Evolutionary conservation across 2,113 vertebrate genomes (phyloP).

Genomic region (Nibea coibor): DNA sequence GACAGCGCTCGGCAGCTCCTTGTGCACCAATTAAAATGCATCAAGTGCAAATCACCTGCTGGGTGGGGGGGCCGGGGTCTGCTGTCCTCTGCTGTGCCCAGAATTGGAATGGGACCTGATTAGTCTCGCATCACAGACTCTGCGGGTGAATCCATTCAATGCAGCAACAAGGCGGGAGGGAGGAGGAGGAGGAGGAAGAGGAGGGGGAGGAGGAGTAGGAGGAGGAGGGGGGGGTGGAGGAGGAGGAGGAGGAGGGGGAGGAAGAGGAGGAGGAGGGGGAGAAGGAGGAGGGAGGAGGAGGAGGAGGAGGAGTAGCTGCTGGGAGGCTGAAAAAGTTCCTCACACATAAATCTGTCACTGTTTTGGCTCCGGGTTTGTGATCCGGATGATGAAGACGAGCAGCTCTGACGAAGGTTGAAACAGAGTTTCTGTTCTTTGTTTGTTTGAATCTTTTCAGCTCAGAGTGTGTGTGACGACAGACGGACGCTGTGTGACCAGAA

Average conservation of each 20-base stretch:
- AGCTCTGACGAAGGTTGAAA: background rate
- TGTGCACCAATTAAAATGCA: slow-evolving; percentile 65
- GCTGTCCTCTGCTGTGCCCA: slow-evolving; percentile 61
- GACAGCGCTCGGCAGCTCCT: slow-evolving; percentile 24
- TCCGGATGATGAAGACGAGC: background rate
- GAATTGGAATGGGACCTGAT: slow-evolving; percentile 74
- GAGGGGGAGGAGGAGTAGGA: too few relatives aligned
- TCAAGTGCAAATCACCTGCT: slow-evolving; percentile 67
- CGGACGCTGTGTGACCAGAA: too few relatives aligned
- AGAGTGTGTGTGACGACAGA: too few relatives aligned
- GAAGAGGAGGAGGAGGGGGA: too few relatives aligned
- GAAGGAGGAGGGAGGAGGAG: too few relatives aligned
- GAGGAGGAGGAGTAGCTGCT: background rate
- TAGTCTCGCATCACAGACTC: slow-evolving; percentile 64
- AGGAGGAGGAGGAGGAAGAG: too few relatives aligned
- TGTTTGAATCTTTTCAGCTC: too few relatives aligned
- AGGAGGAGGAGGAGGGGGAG: too few relatives aligned
- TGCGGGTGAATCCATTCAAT: slow-evolving; percentile 53
- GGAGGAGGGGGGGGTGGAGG: too few relatives aligned
- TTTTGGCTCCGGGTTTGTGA: background rate
- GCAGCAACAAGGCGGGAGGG: background rate
- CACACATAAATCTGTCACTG: slow-evolving; percentile 42
- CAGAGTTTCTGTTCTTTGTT: too few relatives aligned
- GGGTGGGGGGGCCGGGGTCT: slow-evolving; percentile 36
- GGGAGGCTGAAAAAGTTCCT: slow-evolving; percentile 17